These are phyloP conservation scores for Symphodus melops DNA, from an alignment of 2,113 vertebrate species.

Conservation along the genomic window DNA sequence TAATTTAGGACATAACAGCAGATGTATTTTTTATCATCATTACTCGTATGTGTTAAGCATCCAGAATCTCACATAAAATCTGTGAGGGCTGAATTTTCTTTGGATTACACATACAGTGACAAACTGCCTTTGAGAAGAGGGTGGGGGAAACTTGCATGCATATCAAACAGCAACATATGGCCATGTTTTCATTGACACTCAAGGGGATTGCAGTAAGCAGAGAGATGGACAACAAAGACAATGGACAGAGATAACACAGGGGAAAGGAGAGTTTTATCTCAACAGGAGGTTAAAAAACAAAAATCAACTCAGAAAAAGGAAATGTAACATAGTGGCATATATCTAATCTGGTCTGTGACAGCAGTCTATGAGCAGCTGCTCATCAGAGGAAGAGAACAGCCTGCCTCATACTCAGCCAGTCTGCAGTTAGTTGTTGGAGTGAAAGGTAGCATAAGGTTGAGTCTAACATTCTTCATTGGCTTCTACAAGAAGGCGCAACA, in stretches of 20 bases:
- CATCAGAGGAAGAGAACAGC: conserved; percentile 34
- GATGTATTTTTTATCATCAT: conserved; percentile 53
- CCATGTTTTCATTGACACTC: conserved; percentile 28
- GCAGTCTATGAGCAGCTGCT: conserved; percentile 34
- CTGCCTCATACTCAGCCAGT: conserved; percentile 49
- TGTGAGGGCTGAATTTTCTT: conserved; percentile 32
- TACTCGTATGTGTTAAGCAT: conserved; percentile 35
- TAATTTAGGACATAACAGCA: conserved; percentile 48
- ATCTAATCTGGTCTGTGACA: conserved; percentile 31
- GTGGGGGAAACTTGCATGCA: conserved; percentile 23
- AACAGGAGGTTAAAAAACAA: conserved; percentile 6
- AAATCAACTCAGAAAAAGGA: neutral
- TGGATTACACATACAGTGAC: conserved; percentile 37
- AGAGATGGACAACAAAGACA: conserved; percentile 35
- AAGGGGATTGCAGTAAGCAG: conserved; percentile 21
- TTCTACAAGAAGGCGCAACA: conserved; percentile 54
- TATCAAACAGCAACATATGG: conserved; percentile 52
- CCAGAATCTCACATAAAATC: conserved; percentile 25
- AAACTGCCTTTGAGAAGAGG: conserved; percentile 29
- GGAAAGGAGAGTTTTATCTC: conserved; percentile 5
- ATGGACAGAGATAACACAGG: conserved; percentile 12
- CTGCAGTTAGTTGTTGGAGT: conserved; percentile 48
- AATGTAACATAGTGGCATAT: conserved; percentile 22
- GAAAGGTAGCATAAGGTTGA: conserved; percentile 60
- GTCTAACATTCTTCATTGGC: conserved; percentile 62